phyloP scores from a whole-genome alignment of 2,888 invertebrate species.

The Calameuta filiformis region DNA sequence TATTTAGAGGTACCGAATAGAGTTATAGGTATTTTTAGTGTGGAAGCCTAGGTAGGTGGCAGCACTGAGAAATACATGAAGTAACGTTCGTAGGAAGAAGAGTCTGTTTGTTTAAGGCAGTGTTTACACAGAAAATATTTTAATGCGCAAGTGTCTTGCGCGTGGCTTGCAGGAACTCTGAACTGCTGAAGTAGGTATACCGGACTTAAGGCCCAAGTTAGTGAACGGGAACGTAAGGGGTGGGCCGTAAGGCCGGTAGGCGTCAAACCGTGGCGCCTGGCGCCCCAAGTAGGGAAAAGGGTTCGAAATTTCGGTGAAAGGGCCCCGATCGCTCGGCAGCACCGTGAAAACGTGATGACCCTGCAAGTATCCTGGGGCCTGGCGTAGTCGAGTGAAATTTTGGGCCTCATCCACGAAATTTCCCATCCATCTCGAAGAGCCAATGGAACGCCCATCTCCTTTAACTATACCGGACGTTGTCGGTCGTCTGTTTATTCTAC shows the following conservation, averaged over 20 bases:
- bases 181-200: not conserved
- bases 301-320: conserved; percentile 34
- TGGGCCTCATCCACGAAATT: conserved; percentile 37
- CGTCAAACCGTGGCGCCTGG: conserved; percentile 60
- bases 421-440: conserved; percentile 32
- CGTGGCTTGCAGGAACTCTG: not conserved
- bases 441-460: not conserved
- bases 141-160: not conserved
- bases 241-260: conserved; percentile 40
- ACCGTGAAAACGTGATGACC: conserved; percentile 40
- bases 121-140: conserved; percentile 2
- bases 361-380: conserved; percentile 4
- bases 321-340: conserved; percentile 19
- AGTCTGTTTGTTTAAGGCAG: not conserved
- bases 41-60: not conserved
- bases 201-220: not conserved
- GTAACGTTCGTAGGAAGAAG: not conserved
- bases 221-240: not conserved
- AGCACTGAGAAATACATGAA: not conserved
- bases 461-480: not conserved
- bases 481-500: not conserved
- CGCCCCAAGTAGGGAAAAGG: conserved; percentile 44
- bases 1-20: not conserved
- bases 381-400: not conserved
- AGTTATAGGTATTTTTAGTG: not conserved